These are phyloP conservation scores for Lasioglossum marginatum DNA, from an alignment of 2,888 invertebrate genomes.

Conservation along the genomic window DNA sequence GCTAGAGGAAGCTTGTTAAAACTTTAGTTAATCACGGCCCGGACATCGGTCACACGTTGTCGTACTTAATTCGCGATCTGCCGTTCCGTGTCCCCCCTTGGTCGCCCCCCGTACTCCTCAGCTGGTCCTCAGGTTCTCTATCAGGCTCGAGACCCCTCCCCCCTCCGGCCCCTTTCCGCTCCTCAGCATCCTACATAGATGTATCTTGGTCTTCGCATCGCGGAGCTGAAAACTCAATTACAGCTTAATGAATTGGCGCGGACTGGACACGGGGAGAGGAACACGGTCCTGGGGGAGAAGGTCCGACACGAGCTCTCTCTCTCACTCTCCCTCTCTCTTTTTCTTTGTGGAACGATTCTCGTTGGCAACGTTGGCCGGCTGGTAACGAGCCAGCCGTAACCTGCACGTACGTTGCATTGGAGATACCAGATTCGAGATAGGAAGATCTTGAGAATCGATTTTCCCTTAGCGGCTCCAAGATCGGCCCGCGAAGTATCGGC, in stretches of 20 bases:
- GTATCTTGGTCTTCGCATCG: conserved; percentile 81
- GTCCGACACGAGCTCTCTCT: conserved; percentile 17
- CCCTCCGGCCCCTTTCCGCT: conserved; percentile 7
- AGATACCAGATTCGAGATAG: conserved; percentile 72
- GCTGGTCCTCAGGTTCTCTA: conserved; percentile 10
- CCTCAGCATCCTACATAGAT: conserved; percentile 69
- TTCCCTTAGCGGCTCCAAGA: conserved; percentile 57
- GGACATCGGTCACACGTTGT: conserved; percentile 83
- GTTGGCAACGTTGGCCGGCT: conserved; percentile 35
- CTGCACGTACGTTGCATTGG: conserved; percentile 53
- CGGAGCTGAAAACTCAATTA: conserved; percentile 84
- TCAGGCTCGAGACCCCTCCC: conserved; percentile 20
- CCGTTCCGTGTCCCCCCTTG: conserved; percentile 33
- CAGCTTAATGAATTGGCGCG: conserved; percentile 83
- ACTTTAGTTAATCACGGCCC: conserved; percentile 82
- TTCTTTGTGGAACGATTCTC: conserved; percentile 12
- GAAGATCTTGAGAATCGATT: conserved; percentile 74
- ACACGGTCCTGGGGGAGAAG: conserved; percentile 27
- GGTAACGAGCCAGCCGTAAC: conserved; percentile 63
- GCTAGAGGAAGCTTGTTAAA: conserved; percentile 80
- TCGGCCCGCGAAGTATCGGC: conserved; percentile 33
- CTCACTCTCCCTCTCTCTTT: not conserved
- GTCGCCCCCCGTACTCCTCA: not conserved
- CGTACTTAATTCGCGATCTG: conserved; percentile 79
- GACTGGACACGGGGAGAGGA: conserved; percentile 45